Percentiles rank a stretch among this genome's conserved stretches.
Evolutionary conservation across 2,797 vertebrate species (phyloP).

Genomic region (Falco rusticolus): DNA sequence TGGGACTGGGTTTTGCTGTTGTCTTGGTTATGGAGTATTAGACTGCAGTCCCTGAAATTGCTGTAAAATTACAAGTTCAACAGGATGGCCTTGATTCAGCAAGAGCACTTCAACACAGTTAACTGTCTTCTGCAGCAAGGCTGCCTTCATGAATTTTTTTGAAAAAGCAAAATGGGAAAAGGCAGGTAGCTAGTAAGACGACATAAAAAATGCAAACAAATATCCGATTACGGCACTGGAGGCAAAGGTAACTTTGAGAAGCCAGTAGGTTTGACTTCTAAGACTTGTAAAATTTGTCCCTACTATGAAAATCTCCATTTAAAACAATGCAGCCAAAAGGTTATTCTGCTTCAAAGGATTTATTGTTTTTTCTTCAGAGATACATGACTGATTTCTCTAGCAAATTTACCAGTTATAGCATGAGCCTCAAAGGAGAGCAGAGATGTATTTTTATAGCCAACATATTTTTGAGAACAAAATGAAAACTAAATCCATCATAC

Average conservation of each 20-base stretch:
- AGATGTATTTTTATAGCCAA: slow-evolving; percentile 74
- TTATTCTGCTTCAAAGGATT: slow-evolving; percentile 73
- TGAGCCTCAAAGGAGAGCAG: slow-evolving; percentile 68
- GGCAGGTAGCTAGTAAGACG: neutral
- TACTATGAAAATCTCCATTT: slow-evolving; percentile 46
- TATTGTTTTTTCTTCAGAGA: slow-evolving; percentile 67
- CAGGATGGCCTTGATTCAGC: slow-evolving; percentile 57
- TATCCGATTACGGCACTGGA: slow-evolving; percentile 1
- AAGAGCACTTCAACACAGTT: slow-evolving; percentile 23
- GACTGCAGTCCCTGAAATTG: neutral
- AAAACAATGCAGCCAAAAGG: slow-evolving; percentile 58
- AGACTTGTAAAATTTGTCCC: slow-evolving; percentile 12
- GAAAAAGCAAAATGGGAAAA: neutral
- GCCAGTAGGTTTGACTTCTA: neutral
- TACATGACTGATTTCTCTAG: slow-evolving; percentile 59
- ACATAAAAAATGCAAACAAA: slow-evolving; percentile 8
- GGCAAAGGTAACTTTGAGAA: slow-evolving; percentile 44
- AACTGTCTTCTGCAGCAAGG: neutral
- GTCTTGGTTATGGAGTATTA: neutral
- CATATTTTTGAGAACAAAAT: slow-evolving; percentile 72
- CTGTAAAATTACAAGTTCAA: slow-evolving; percentile 18
- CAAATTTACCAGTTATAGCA: slow-evolving; percentile 64
- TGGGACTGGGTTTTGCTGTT: neutral
- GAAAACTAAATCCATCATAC: slow-evolving; percentile 70
- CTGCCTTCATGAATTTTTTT: neutral